Base-by-base conservation (phyloP, 1,140 invertebrate genomes). In the Leguminivora glycinivorella region DNA sequence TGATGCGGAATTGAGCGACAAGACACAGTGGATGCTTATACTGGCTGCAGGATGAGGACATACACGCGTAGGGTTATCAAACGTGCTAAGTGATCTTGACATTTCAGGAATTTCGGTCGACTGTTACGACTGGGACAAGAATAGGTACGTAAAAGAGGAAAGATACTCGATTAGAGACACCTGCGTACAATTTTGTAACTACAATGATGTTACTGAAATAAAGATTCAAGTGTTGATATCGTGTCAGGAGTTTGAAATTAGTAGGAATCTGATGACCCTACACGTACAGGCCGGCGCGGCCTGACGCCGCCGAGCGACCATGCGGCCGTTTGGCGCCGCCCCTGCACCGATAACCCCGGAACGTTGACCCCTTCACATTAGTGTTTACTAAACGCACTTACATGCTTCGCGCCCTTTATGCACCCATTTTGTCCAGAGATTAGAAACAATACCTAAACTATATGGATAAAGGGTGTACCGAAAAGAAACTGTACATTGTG, bases 271-370 rank as follows among this genome's bases (percentile, higher is more conserved):
- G 7, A 19, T 52, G 19, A 52, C 17, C 17, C 17, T 52, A 52
- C 19, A 52, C 47, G 47, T 19, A n/a, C 17, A n/a, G 14, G 19
- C 47, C 47, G 47, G 9, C 47, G 34, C 34, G 34, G 34, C 24
- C 68, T 67, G 72, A 70, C 72, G 67, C 69, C 69, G 67, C 25
- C 74, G 10, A 56, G 29, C 70, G 75, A 74, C 74, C 71, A 74
- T 78, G 81, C 84, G 87, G 83, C 83, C 81, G 82, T 85, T 81
- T 81, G 87, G 83, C 87, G 87, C 86, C 87, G 83, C 80, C 83
- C 79, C 81, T 82, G 72, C 74, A 34, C 56, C 58, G 88, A 88
- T 90, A 90, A 90, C 88, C 88, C 79, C 80, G 78, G 86, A 83
- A 80, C 86, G 84, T 88, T 88, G 88, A 90, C 88, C 88, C 72